Evolutionary conservation across 2,888 invertebrate species (phyloP).

Genomic region (Malthinus flaveolus): DNA sequence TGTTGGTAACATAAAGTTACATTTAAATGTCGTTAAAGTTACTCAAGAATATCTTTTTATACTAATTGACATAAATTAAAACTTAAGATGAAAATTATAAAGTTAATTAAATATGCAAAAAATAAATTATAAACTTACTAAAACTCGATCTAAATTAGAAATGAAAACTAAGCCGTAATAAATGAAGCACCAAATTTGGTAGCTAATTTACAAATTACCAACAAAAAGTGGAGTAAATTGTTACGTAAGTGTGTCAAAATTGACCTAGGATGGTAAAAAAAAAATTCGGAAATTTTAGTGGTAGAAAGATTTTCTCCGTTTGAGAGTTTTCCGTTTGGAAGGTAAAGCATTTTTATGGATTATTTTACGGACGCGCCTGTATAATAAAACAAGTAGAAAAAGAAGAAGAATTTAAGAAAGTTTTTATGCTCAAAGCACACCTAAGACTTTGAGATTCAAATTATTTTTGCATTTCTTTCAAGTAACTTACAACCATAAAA

Average conservation of each 20-base stretch:
- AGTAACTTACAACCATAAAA: conserved; percentile 22
- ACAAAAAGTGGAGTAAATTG: conserved; percentile 13
- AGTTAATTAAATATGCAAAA: no score
- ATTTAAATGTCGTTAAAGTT: no score
- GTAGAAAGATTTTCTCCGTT: no score
- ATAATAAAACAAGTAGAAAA: conserved; percentile 12
- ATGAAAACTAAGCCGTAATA: conserved; percentile 19
- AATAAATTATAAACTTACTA: no score
- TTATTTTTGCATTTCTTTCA: conserved; percentile 28
- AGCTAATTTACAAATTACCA: conserved; percentile 19
- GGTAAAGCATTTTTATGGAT: no score
- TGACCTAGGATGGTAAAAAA: no score
- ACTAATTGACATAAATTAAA: no score
- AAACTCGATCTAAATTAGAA: conserved; percentile 17
- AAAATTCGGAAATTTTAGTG: no score
- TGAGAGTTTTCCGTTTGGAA: no score
- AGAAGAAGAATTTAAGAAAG: conserved; percentile 13
- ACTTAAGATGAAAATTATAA: no score
- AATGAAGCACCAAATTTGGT: conserved; percentile 16
- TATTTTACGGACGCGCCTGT: not conserved
- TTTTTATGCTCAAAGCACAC: conserved; percentile 26
- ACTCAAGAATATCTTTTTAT: no score
- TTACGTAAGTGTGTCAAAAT: conserved; percentile 3
- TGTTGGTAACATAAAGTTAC: no score
- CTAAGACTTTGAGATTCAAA: conserved; percentile 29